phyloP scores from a whole-genome alignment of 2,888 invertebrate species.

The Zeuzera pyrina region DNA sequence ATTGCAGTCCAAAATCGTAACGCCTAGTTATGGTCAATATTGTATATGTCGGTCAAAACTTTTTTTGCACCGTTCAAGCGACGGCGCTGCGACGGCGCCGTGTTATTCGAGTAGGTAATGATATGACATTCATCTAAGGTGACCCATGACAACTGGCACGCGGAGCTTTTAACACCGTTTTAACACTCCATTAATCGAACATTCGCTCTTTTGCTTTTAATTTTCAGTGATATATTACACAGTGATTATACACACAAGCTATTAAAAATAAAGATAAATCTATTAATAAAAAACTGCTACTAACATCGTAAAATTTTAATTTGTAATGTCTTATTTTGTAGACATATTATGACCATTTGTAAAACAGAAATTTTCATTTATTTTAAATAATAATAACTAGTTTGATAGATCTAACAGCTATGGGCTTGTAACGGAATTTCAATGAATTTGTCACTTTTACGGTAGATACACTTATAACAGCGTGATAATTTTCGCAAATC shows the following conservation, averaged over 20 bases:
- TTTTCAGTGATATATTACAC: no score
- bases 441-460: slow-evolving; percentile 15
- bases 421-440: slow-evolving; percentile 20
- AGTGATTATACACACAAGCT: no score
- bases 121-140: slow-evolving; percentile 2
- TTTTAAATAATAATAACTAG: neutral
- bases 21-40: no score
- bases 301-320: no score
- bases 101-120: slow-evolving; percentile 3
- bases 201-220: no score
- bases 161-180: slow-evolving; percentile 28
- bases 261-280: no score
- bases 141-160: slow-evolving; percentile 17
- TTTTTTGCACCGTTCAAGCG: no score
- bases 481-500: slow-evolving; percentile 17
- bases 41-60: no score
- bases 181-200: slow-evolving; percentile 23
- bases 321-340: neutral
- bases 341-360: neutral
- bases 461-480: slow-evolving; percentile 5
- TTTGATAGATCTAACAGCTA: slow-evolving; percentile 6
- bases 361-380: neutral
- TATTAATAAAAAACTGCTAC: no score
- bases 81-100: slow-evolving; percentile 3
- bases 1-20: no score